Evolutionary conservation across 1,140 invertebrate species (phyloP).

Genomic region (Tribolium madens): DNA sequence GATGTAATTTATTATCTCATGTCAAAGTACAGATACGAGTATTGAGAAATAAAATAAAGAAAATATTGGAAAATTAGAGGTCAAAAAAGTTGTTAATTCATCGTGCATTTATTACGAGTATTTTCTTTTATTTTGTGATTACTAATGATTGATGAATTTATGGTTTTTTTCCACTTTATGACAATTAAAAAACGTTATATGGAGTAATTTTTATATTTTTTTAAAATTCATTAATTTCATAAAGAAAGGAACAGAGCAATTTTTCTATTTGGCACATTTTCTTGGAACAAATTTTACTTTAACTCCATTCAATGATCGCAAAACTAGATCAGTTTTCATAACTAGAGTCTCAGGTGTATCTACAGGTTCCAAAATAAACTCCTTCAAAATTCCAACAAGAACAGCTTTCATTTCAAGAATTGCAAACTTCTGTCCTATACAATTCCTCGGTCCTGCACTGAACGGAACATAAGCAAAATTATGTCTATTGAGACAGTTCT

Average conservation of each 20-base stretch:
- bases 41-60: no score
- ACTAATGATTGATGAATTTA: not conserved
- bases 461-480: constrained; percentile 74
- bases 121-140: no score
- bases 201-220: no score
- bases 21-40: not conserved
- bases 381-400: constrained; percentile 74
- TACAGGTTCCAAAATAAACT: constrained; percentile 69
- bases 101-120: no score
- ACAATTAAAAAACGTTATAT: no score
- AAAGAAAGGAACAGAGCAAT: no score
- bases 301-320: constrained; percentile 64
- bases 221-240: no score
- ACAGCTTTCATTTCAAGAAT: constrained; percentile 81
- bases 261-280: not conserved
- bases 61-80: no score
- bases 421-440: constrained; percentile 76
- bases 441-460: constrained; percentile 76
- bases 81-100: no score
- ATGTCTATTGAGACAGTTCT: constrained; percentile 67
- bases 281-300: constrained; percentile 53
- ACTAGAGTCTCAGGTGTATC: constrained; percentile 53
- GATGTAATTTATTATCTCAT: not conserved
- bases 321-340: constrained; percentile 62
- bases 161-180: no score